Base-by-base conservation (phyloP, 2,797 vertebrate species). In the Chelmon rostratus region DNA sequence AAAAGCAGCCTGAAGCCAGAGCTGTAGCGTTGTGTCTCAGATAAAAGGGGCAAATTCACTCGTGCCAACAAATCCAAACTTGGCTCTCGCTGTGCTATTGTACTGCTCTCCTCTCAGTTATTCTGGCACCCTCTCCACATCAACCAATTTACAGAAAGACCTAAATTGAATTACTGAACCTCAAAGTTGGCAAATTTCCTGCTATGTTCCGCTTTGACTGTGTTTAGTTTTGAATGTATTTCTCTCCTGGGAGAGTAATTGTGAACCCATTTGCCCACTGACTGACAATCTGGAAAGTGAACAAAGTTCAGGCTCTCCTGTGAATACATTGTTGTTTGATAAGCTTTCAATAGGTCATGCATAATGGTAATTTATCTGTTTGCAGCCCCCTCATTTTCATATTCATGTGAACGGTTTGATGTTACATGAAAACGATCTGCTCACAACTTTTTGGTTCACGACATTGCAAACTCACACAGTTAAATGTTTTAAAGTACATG, bases 91-190 rank as follows among this genome's bases (percentile, higher is more conserved):
- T 78, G 62, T 35, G 64, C 85, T 79, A 83, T 89, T 93, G 89
- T 91, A 37, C 79, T 68, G 21, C 72, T 73, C 72, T 78, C 66
- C 54, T 82, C 81, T 78, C 82, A 79, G 85, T 87, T 87, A 81
- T 87, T 83, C 83, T 89, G 88, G 88, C 89, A 90, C 58, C 54
- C 63, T 83, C 75, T 78, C 73, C 83, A 76, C 86, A 89, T 92
- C 82, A 86, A 81, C 82, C 83, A 81, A 85, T 93, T 91, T 87
- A 88, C 75, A 86, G 69, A 88, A 88, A 87, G 77, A 88, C 82
- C 82, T 82, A 84, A 89, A 91, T 90, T 91, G 82, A 92, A 91
- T 93, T 80, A 84, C 87, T 78, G 82, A 92, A 84, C 77, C 84
- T 84, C 44, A 6, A 33, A 70, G 75, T 77, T 91, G 89, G 93